Percentiles rank a stretch among this genome's conserved stretches.
Conservation (phyloP, 1,140 invertebrate genomes). For the Pectinophora gossypiella region DNA sequence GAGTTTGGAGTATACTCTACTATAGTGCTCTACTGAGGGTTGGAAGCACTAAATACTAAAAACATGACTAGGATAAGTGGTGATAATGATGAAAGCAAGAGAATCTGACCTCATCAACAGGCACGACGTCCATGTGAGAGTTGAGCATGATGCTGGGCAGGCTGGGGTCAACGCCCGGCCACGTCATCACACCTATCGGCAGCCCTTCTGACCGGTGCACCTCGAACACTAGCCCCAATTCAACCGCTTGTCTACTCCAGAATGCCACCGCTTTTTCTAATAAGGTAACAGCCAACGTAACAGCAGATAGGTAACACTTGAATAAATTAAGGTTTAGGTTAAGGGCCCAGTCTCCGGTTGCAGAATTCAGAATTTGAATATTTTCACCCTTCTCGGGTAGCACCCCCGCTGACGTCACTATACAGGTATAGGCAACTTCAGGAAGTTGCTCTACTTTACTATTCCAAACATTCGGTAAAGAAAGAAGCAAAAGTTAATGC, state of each 20-base stretch:
- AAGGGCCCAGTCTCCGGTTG: too few species aligned
- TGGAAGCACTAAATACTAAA: not conserved
- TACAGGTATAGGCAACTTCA: too few species aligned
- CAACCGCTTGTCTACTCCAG: slow-evolving; percentile 27
- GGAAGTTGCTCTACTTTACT: too few species aligned
- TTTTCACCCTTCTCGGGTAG: too few species aligned
- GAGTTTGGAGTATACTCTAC: not conserved
- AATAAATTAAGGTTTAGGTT: not conserved
- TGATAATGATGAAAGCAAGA: too few species aligned
- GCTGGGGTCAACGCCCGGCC: slow-evolving; percentile 81
- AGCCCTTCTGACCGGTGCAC: slow-evolving; percentile 32
- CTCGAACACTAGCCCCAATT: slow-evolving; percentile 27
- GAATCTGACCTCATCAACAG: slow-evolving; percentile 86
- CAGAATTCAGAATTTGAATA: too few species aligned
- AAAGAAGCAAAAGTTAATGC: too few species aligned
- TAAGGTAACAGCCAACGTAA: too few species aligned
- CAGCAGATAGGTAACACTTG: not conserved
- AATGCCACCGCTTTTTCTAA: slow-evolving; percentile 31
- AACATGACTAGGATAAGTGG: too few species aligned
- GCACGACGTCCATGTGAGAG: slow-evolving; percentile 97
- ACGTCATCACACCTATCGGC: slow-evolving; percentile 88
- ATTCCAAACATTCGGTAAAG: too few species aligned
- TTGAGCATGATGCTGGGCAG: slow-evolving; percentile 89
- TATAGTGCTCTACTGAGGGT: not conserved
- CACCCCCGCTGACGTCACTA: too few species aligned